Conservation (phyloP, 2,797 vertebrate species). For the Halcyon smyrnensis region DNA sequence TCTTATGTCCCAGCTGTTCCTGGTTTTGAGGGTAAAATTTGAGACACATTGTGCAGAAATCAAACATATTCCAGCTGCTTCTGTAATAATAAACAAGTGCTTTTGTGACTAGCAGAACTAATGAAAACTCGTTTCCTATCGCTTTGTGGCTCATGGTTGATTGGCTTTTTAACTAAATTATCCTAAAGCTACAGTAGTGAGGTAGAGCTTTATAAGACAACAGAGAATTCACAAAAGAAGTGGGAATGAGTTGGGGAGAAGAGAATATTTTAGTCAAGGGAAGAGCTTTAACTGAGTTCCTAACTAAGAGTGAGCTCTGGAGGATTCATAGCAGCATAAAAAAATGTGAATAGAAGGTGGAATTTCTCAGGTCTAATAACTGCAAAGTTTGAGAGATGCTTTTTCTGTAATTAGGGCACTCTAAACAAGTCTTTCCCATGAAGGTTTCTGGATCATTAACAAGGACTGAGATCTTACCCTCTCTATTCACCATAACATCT, state of each 20-base stretch:
- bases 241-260: not conserved
- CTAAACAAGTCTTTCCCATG: not conserved
- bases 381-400: not conserved
- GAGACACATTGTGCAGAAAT: not conserved
- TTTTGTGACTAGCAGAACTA: conserved; percentile 59
- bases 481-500: not conserved
- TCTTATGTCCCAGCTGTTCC: conserved; percentile 29
- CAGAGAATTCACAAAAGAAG: not conserved
- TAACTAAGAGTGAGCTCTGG: not conserved
- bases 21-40: conserved; percentile 19
- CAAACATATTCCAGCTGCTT: conserved; percentile 43
- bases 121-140: conserved; percentile 36
- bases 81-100: conserved; percentile 49
- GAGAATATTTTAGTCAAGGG: not conserved
- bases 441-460: not conserved
- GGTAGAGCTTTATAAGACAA: not conserved
- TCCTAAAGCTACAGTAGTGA: not conserved
- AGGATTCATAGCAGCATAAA: not conserved
- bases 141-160: conserved; percentile 38
- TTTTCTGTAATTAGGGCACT: not conserved
- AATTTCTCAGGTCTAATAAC: not conserved
- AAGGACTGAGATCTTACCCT: not conserved
- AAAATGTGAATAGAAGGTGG: not conserved
- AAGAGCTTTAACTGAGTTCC: not conserved
- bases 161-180: conserved; percentile 32